Conservation (phyloP, 1,140 invertebrate genomes). For the Meloidogyne hapla region DNA sequence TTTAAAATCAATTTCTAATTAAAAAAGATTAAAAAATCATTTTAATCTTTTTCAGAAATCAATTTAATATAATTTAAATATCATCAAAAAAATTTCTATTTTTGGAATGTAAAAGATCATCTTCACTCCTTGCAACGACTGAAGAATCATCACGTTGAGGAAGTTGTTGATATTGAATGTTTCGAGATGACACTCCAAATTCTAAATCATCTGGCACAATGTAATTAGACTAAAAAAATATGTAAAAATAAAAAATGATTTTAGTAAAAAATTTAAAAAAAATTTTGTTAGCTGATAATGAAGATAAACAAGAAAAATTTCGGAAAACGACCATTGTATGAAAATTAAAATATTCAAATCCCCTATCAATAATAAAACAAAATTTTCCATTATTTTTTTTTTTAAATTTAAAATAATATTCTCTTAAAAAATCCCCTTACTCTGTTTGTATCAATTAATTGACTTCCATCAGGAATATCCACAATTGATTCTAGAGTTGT, state of each 20-base stretch:
- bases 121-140: background rate
- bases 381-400: background rate
- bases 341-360: too few relatives aligned
- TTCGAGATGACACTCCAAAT: background rate
- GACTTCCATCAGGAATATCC: conserved; percentile 3
- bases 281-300: too few relatives aligned
- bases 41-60: too few relatives aligned
- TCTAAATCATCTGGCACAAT: background rate
- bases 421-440: background rate
- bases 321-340: too few relatives aligned
- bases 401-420: background rate
- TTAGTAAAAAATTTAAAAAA: background rate
- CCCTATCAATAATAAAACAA: too few relatives aligned
- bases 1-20: too few relatives aligned
- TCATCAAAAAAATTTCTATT: conserved; percentile 6
- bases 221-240: background rate
- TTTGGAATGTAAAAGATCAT: background rate
- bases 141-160: background rate
- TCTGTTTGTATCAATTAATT: background rate
- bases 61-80: too few relatives aligned
- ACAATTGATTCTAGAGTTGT: background rate
- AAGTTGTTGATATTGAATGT: background rate
- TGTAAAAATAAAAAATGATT: background rate
- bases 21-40: too few relatives aligned
- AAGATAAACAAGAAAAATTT: too few relatives aligned